Evolutionary conservation across 2,113 vertebrate species (phyloP).

Genomic region (Strigops habroptila): DNA sequence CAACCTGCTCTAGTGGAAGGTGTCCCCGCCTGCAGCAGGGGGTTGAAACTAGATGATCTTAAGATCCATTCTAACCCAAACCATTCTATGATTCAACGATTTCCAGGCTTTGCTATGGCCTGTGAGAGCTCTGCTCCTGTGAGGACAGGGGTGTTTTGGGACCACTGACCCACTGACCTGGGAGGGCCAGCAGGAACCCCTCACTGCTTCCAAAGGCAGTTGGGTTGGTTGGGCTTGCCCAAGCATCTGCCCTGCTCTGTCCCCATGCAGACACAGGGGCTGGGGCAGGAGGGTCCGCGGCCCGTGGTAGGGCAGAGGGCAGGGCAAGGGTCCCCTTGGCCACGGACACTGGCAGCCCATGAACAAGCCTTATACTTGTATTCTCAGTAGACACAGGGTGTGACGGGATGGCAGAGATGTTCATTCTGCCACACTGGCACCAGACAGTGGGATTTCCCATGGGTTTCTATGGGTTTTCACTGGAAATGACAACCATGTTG

Average conservation of each 20-base stretch:
- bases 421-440: background rate
- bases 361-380: background rate
- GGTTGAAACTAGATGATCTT: background rate
- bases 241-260: background rate
- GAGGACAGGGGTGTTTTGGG: background rate
- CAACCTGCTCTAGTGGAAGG: background rate
- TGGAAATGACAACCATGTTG: background rate
- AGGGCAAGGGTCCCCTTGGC: background rate
- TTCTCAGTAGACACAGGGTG: background rate
- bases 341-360: background rate
- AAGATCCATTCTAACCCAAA: background rate
- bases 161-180: background rate
- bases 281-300: background rate
- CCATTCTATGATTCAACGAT: background rate
- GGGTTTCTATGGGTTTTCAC: background rate
- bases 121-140: background rate
- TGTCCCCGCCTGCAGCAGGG: background rate
- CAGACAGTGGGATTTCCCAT: background rate
- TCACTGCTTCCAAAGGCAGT: background rate
- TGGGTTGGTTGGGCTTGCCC: background rate
- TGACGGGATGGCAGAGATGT: background rate
- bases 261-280: background rate
- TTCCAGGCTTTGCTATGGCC: background rate
- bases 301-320: background rate
- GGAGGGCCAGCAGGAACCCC: background rate